phyloP scores from a whole-genome alignment of 2,888 invertebrate genomes.

The Pedicia rivosa region DNA sequence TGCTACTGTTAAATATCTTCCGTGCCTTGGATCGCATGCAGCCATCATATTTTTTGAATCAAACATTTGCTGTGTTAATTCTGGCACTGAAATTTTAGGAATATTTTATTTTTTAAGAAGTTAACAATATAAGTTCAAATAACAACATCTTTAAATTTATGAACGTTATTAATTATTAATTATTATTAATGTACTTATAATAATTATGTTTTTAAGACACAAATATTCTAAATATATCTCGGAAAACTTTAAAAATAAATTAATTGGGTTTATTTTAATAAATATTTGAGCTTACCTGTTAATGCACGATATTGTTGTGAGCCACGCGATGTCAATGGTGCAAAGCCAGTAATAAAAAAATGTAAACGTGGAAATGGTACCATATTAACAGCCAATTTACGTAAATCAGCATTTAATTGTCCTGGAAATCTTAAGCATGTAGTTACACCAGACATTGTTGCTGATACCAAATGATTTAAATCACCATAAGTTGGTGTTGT shows the following conservation, averaged over 20 bases:
- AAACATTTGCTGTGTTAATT: conserved; percentile 84
- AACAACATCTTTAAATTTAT: too few species aligned
- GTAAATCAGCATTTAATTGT: conserved; percentile 82
- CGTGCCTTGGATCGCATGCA: conserved; percentile 84
- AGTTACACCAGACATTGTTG: conserved; percentile 77
- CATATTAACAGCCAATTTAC: conserved; percentile 91
- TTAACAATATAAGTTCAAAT: too few species aligned
- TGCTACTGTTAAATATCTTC: conserved; percentile 79
- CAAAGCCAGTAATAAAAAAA: conserved; percentile 94
- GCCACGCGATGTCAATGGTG: conserved; percentile 78
- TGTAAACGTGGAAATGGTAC: conserved; percentile 93
- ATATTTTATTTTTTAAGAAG: too few species aligned
- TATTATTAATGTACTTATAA: too few species aligned
- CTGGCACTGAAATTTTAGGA: too few species aligned
- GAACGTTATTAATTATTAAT: too few species aligned
- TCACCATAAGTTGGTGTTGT: conserved; percentile 86
- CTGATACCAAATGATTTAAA: conserved; percentile 78
- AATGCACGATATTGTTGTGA: conserved; percentile 82
- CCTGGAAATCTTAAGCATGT: conserved; percentile 82
- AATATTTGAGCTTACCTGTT: too few species aligned
- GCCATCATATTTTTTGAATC: conserved; percentile 97
- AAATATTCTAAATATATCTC: too few species aligned
- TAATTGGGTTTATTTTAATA: too few species aligned
- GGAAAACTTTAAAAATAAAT: too few species aligned
- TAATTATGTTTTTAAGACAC: too few species aligned